phyloP scores from a whole-genome alignment of 2,113 vertebrate species.

The Athene noctua region DNA sequence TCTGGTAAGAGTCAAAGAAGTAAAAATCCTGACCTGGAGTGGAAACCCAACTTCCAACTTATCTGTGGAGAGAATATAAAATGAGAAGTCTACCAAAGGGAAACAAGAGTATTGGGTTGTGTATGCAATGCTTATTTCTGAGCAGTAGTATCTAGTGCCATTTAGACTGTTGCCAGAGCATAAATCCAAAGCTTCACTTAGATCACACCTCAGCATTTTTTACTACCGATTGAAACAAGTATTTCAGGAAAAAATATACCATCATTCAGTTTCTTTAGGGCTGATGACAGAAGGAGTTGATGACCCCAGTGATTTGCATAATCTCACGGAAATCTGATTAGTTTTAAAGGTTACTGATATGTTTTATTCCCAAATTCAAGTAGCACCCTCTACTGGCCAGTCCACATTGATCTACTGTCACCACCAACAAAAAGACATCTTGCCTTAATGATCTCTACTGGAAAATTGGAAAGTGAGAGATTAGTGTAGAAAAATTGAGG shows the following conservation, averaged over 20 bases:
- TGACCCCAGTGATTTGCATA: background rate
- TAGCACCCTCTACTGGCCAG: constrained; percentile 12
- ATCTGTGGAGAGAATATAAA: background rate
- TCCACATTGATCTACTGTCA: background rate
- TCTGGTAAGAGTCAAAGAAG: background rate
- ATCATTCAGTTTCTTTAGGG: background rate
- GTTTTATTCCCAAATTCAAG: background rate
- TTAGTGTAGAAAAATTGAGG: background rate
- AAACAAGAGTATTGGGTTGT: background rate
- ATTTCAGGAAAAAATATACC: background rate
- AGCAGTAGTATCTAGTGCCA: background rate
- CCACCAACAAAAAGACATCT: background rate
- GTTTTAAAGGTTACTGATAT: background rate
- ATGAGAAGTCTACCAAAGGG: background rate
- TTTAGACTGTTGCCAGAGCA: background rate
- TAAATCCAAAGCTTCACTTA: background rate
- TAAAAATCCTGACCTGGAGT: background rate
- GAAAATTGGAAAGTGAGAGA: background rate
- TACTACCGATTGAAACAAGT: background rate
- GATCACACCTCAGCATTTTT: background rate
- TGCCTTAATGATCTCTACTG: background rate
- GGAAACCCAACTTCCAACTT: background rate
- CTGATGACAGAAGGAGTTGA: background rate
- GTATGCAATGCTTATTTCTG: background rate
- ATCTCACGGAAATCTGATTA: background rate